These are phyloP conservation scores for Heterotilapia buettikoferi DNA, from an alignment of 2,113 vertebrate genomes.

Conservation along the genomic window DNA sequence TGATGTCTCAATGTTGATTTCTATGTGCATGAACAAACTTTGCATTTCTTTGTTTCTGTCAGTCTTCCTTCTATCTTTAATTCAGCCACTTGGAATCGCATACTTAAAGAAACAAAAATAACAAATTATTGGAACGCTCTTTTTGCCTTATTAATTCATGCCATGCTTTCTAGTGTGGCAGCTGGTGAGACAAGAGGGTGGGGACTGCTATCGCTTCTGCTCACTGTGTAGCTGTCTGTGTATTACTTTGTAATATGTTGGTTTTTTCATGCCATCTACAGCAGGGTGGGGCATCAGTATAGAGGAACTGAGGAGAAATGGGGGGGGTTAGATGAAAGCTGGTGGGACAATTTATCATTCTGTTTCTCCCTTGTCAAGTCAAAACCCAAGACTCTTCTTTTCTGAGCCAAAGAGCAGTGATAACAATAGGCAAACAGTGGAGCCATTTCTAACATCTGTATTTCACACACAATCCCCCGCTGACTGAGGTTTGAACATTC, in stretches of 20 bases:
- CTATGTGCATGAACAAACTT: neutral
- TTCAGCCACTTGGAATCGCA: neutral
- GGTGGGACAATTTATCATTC: slow-evolving; percentile 64
- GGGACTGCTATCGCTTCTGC: slow-evolving; percentile 18
- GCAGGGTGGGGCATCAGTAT: slow-evolving; percentile 1
- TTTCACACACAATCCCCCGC: slow-evolving; percentile 50
- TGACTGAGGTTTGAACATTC: slow-evolving; percentile 52
- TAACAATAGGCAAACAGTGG: slow-evolving; percentile 50
- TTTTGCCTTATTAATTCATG: slow-evolving; percentile 30
- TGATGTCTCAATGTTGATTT: neutral
- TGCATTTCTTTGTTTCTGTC: neutral
- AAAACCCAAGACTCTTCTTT: slow-evolving; percentile 42
- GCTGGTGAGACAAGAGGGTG: slow-evolving; percentile 33
- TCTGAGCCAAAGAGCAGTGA: slow-evolving; percentile 30
- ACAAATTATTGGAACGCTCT: neutral
- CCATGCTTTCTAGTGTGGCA: slow-evolving; percentile 18
- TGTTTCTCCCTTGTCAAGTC: slow-evolving; percentile 62
- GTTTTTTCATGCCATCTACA: slow-evolving; percentile 36
- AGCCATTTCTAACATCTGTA: slow-evolving; percentile 61
- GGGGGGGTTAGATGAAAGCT: slow-evolving; percentile 34
- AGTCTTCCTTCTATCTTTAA: neutral
- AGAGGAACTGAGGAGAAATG: neutral
- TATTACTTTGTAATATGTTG: slow-evolving; percentile 47
- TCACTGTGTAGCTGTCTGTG: slow-evolving; percentile 43
- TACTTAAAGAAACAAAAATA: neutral